These are phyloP conservation scores for Caranx ignobilis DNA, from an alignment of 2,113 vertebrate species.

Conservation along the genomic window DNA sequence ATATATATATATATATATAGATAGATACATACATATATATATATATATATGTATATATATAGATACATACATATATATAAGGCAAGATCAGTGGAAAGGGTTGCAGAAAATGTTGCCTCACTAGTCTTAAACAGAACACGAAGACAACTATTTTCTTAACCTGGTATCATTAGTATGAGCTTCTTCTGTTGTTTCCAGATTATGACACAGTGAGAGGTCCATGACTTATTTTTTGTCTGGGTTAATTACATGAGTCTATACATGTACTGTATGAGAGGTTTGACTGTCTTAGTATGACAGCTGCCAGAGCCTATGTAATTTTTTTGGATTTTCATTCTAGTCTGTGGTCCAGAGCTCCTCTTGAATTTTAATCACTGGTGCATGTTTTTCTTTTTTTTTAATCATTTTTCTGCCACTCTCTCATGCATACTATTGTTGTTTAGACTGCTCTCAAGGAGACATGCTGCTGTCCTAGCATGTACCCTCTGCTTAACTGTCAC, in stretches of 20 bases:
- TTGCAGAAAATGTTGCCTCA: too few relatives aligned
- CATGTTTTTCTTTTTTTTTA: not conserved
- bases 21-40: too few relatives aligned
- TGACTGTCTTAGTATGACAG: too few relatives aligned
- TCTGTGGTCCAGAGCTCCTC: not conserved
- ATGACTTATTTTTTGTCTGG: not conserved
- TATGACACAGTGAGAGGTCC: not conserved
- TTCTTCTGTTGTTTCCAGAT: not conserved
- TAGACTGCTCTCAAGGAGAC: slow-evolving; percentile 36
- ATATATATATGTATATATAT: too few relatives aligned
- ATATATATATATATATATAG: too few relatives aligned
- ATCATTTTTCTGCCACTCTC: slow-evolving; percentile 10
- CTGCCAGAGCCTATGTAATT: not conserved
- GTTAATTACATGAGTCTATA: not conserved
- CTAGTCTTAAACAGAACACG: too few relatives aligned
- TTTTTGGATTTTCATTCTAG: not conserved
- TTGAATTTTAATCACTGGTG: not conserved
- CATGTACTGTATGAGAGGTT: too few relatives aligned
- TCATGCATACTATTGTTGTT: not conserved
- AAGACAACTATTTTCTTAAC: too few relatives aligned
- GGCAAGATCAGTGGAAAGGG: not conserved
- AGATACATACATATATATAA: slow-evolving; percentile 4
- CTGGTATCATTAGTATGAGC: not conserved
- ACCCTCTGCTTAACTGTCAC: slow-evolving; percentile 66
- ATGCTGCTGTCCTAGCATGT: slow-evolving; percentile 28